phyloP scores from a whole-genome alignment of 1,140 invertebrate species.

The Euglossa dilemma region DNA sequence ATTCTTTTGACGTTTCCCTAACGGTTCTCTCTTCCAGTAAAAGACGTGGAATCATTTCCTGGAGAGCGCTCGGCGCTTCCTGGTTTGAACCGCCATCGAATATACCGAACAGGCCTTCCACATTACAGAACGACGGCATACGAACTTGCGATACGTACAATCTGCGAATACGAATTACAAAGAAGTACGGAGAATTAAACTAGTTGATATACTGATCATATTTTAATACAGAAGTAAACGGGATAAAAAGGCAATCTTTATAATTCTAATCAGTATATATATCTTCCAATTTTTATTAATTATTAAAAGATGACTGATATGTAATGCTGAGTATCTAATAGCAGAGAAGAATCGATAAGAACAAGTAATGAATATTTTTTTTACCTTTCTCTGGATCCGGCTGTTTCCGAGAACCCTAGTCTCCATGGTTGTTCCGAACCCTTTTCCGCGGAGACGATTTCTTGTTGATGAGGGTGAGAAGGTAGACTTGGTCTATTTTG shows the following conservation, averaged over 20 bases:
- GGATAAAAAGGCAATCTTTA: too few relatives aligned
- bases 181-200: neutral
- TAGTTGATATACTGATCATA: neutral
- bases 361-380: too few relatives aligned
- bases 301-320: neutral
- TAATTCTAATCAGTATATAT: too few relatives aligned
- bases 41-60: conserved; percentile 89
- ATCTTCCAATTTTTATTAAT: neutral
- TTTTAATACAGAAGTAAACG: neutral
- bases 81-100: conserved; percentile 90
- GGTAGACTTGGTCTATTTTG: conserved; percentile 87
- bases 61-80: conserved; percentile 86
- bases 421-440: conserved; percentile 87
- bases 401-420: conserved; percentile 92
- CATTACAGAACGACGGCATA: conserved; percentile 89
- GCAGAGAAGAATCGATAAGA: too few relatives aligned
- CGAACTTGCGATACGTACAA: conserved; percentile 90
- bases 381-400: conserved; percentile 86
- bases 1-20: conserved; percentile 90
- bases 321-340: conserved; percentile 8
- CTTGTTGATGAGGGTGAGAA: conserved; percentile 85
- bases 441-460: conserved; percentile 83
- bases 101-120: conserved; percentile 90
- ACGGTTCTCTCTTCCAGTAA: conserved; percentile 90
- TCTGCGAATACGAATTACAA: conserved; percentile 69